Conservation (phyloP, 2,113 vertebrate species). For the Nannospalax galili region DNA sequence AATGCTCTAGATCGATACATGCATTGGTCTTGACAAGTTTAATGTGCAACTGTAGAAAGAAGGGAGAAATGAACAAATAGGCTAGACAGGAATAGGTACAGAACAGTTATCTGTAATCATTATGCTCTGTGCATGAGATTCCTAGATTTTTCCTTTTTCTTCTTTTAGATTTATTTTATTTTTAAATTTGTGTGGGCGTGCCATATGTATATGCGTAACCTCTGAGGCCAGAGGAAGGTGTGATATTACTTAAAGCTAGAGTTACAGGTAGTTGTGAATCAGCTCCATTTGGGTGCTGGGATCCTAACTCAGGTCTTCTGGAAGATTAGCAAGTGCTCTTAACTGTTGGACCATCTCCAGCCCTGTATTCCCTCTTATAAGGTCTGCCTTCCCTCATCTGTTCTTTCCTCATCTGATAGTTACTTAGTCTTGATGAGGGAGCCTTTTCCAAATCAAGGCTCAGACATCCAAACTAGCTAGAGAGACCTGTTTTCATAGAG, state of each 20-base stretch:
- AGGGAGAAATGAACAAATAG: too few species aligned
- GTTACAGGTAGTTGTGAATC: not conserved
- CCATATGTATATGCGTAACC: too few species aligned
- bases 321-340: not conserved
- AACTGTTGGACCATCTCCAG: not conserved
- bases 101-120: not conserved
- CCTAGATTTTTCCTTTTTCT: not conserved
- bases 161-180: too few species aligned
- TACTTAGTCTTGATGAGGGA: constrained; percentile 1
- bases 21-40: constrained; percentile 36
- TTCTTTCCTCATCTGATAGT: not conserved
- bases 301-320: not conserved
- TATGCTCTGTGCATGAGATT: too few species aligned
- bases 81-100: not conserved
- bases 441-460: not conserved
- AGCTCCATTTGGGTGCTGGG: not conserved
- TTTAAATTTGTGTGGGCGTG: too few species aligned
- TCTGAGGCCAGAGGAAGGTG: too few species aligned
- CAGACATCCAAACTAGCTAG: not conserved
- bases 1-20: constrained; percentile 67
- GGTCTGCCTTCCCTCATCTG: not conserved
- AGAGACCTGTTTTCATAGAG: not conserved
- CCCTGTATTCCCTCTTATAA: not conserved
- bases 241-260: too few species aligned
- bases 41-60: not conserved